These are phyloP conservation scores for Crossocerus cetratus DNA, from an alignment of 2,888 invertebrate genomes.

Conservation along the genomic window DNA sequence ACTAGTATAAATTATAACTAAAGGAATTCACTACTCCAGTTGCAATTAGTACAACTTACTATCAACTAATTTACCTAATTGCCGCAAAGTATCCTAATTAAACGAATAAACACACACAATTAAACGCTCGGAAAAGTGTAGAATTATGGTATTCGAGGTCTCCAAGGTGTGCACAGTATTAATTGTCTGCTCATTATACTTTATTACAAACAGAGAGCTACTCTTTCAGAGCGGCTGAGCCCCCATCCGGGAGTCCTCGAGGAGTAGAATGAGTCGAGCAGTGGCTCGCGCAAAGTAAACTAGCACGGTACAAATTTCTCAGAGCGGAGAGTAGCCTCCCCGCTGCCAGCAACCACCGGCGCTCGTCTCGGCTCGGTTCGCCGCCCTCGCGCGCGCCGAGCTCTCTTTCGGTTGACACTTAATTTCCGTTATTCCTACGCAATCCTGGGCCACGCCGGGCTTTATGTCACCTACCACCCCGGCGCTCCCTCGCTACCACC, in stretches of 20 bases:
- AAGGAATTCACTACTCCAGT: too few species aligned
- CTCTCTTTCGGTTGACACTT: slow-evolving; percentile 74
- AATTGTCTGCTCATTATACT: too few species aligned
- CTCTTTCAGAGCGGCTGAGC: neutral
- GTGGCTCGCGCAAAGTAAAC: slow-evolving; percentile 35
- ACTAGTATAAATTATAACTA: too few species aligned
- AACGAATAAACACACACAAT: too few species aligned
- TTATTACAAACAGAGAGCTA: too few species aligned
- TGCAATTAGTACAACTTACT: too few species aligned
- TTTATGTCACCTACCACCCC: slow-evolving; percentile 69
- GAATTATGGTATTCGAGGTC: too few species aligned
- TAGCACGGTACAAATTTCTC: slow-evolving; percentile 22
- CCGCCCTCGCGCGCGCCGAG: slow-evolving; percentile 36
- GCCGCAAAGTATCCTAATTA: too few species aligned
- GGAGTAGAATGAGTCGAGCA: slow-evolving; percentile 47
- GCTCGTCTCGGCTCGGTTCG: slow-evolving; percentile 50
- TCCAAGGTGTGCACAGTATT: too few species aligned
- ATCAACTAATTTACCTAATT: too few species aligned
- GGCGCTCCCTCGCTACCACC: slow-evolving; percentile 46
- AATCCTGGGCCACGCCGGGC: slow-evolving; percentile 67
- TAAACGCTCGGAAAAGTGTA: too few species aligned
- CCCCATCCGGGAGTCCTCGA: slow-evolving; percentile 37
- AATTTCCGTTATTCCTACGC: slow-evolving; percentile 77
- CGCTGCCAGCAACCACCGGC: too few species aligned
- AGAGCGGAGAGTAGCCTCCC: slow-evolving; percentile 49